Evolutionary conservation across 2,888 invertebrate species (phyloP).

Genomic region (Cremastinae sp.): DNA sequence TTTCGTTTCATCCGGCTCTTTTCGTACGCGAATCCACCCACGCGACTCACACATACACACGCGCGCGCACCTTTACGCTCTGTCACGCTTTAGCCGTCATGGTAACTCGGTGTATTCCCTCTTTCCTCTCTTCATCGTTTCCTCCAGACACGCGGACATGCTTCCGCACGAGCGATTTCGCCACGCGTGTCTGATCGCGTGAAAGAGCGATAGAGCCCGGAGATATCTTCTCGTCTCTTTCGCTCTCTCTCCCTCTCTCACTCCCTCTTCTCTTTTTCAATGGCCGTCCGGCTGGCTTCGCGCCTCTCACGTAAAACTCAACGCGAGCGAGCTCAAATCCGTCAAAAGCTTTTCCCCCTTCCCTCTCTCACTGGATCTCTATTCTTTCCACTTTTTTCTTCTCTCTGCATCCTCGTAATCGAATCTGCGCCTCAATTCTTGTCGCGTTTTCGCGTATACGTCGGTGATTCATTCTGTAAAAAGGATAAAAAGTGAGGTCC

Average conservation of each 20-base stretch:
- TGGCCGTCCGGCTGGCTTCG: slow-evolving; percentile 61
- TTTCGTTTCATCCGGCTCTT: background rate
- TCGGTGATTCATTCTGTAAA: too few species aligned
- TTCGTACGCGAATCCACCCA: background rate
- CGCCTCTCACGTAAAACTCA: slow-evolving; percentile 33
- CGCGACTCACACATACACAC: background rate
- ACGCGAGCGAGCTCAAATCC: slow-evolving; percentile 51
- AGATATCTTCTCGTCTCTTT: background rate
- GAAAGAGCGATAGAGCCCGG: slow-evolving; percentile 5
- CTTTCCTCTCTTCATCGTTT: slow-evolving; percentile 35
- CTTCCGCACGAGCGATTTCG: slow-evolving; percentile 66
- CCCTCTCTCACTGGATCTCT: background rate
- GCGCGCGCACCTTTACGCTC: slow-evolving; percentile 36
- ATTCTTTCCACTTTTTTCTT: slow-evolving; percentile 3
- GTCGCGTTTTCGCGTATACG: background rate
- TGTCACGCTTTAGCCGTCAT: slow-evolving; percentile 52
- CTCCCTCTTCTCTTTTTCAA: slow-evolving; percentile 18
- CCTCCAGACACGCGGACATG: slow-evolving; percentile 62
- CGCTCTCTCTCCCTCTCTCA: background rate
- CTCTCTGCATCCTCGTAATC: slow-evolving; percentile 30
- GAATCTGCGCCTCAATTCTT: slow-evolving; percentile 24
- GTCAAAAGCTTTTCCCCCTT: slow-evolving; percentile 53
- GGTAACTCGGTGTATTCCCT: slow-evolving; percentile 39
- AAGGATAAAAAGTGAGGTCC: too few species aligned
- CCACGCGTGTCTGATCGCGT: slow-evolving; percentile 53